Base-by-base conservation (phyloP, 1,140 invertebrate species). In the Zaprionus ornatus region DNA sequence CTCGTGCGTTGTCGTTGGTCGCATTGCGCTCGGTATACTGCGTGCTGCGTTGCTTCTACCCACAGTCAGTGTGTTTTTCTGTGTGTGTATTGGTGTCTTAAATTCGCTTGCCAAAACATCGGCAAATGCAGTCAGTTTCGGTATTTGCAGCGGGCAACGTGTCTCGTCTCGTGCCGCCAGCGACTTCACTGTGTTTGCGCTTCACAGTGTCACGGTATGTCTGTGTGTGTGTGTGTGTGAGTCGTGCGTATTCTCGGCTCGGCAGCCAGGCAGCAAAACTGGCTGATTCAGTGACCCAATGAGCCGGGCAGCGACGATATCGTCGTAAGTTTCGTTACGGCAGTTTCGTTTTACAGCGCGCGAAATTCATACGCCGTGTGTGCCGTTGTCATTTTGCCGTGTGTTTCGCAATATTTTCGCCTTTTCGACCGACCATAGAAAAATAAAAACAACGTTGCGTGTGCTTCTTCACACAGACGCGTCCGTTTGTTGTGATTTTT, bases 91-190 rank as follows among this genome's bases (percentile, higher is more conserved):
- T 77, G 61, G 76, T 63, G 57, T 71, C 77, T 82, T 84, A 79
- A 82, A 86, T 81, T 82, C 68, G 65, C 72, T 17, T 69, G 74
- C 60, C 73, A 74, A 74, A 87, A 80, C 78, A 84, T 75, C 52
- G 50, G 56, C 71, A 77, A 79, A 79, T 87, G 84, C 84, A 87
- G 84, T 87, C 86, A 74, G 75, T 80, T 80, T 88, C 84, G 84
- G 84, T 79, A 80, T 87, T 77, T 87, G 77, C 84, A 87, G 71
- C 74, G 74, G 62, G 73, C 76, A 86, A 87, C 82, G 79, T 69
- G 52, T 57, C 57, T 61, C 62, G 57, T 35, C 61, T 52, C 42
- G 13, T 50, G 12, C 25, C 12, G 37, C 9, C 15, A 15, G 37
- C 23, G 4, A 17, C 55, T n/a, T 57, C n/a, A 15, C 15, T 50